Base-by-base conservation (phyloP, 1,140 invertebrate genomes). In the Pectinophora gossypiella region DNA sequence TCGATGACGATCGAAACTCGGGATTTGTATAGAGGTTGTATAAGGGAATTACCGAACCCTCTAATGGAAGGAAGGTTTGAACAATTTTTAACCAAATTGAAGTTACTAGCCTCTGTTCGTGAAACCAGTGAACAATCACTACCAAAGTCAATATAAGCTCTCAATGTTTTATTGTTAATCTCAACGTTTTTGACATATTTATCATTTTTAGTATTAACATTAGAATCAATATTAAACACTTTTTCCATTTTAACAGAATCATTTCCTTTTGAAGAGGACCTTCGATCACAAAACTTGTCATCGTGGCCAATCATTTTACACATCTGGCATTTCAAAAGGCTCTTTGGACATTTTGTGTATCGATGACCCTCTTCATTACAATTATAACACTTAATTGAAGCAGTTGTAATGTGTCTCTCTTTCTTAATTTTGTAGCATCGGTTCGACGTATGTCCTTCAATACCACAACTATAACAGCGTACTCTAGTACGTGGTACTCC, bases 101-200 rank as follows among this genome's bases (percentile, higher is more conserved):
- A 3, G n/a, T 6, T 18, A 7, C 16, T 15, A 15, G 36, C 36
- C 7, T 40, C 16, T 13, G 36, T 16, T 6, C 7, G 16, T 16
- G 7, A 7, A 15, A 40, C 16, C 10, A 40, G 36, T 6, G 13
- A 16, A 15, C 36, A 40, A 15, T 40, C 36, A 40, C 36, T 40
- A 15, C 36, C 36, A 40, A 40, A 40, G 15, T 40, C 36, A 3
- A 40, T 40, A 15, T 40, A 15, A 15, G 36, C 36, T 13, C 7
- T 40, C n/a, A 40, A 15, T 18, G 36, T 15, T 40, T 40, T 40
- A 40, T 40, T 40, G 15, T 40, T 40, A 40, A 40, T 40, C 16
- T 16, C n/a, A 40, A 40, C 36, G 7, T 15, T 15, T 15, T 40
- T 40, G 15, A 16, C 7, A 16, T 1, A 40, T 40, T 40, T 40